These are phyloP conservation scores for Menura novaehollandiae DNA, from an alignment of 2,113 vertebrate genomes.

Conservation along the genomic window DNA sequence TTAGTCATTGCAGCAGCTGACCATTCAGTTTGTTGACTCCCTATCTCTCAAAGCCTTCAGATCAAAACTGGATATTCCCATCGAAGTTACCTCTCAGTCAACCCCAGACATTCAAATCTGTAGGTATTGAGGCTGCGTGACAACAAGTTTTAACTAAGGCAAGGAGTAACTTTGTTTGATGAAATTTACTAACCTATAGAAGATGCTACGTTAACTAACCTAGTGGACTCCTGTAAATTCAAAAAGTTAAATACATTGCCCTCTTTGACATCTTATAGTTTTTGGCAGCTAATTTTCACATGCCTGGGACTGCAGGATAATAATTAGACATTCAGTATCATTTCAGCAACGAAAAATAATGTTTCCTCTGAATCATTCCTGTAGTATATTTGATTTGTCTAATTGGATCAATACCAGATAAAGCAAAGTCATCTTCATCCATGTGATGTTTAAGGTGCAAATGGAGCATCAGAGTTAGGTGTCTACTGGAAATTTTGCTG, in stretches of 20 bases:
- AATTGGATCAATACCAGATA: neutral
- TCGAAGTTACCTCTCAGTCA: neutral
- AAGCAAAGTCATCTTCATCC: neutral
- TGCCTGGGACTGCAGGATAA: neutral
- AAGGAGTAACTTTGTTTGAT: neutral
- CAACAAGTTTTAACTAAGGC: neutral
- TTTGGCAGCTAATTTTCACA: neutral
- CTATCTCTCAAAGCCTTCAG: neutral
- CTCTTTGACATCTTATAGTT: neutral
- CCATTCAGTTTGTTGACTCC: neutral
- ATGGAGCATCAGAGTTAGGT: neutral
- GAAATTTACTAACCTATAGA: neutral
- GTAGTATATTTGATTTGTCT: neutral
- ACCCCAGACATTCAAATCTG: neutral
- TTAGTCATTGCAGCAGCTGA: neutral
- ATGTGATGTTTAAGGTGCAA: neutral
- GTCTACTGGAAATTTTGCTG: neutral
- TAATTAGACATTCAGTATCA: neutral
- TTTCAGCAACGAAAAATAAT: neutral
- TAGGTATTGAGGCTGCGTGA: neutral
- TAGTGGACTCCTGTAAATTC: neutral
- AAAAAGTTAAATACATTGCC: neutral
- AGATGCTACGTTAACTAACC: accelerated
- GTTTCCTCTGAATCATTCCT: neutral
- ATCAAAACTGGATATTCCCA: neutral